Evolutionary conservation across 92 coral and sea anemone species (phyloP), one percentile per base, ranked within the genome.

Genomic region (Zoanthus solanderi): DNA sequence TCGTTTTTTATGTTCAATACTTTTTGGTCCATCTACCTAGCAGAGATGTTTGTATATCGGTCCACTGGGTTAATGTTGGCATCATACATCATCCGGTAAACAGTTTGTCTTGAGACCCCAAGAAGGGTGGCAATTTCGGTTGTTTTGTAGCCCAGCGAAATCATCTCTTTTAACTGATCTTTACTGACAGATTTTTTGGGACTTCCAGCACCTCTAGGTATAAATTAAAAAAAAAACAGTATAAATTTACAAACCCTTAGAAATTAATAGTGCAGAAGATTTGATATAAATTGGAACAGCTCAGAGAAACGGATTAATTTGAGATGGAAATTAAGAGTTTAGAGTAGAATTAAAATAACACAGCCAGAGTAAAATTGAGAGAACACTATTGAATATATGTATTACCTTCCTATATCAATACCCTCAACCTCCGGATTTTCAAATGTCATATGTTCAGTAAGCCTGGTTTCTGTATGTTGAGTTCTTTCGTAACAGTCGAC

Each of bases 141-240:
- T 57, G 42, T 34, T 34, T 34, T 34, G 42, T 34, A 87, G 80
- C 89, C 84, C 76, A 87, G 71, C 75, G 89, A 81, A 87, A 76
- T 83, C 89, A 87, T 87, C 73, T 87, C 89, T 48, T 63, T 69
- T 37, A 87, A 83, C 78, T 83, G 84, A 75, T 76, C 63, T 50
- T 42, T 73, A 58, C 80, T 75, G 80, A 18, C 73, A 87, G 48
- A 60, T 23, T 23, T 23, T 23, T 23, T 23, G 80, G 89, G 84
- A 76, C 89, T 87, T 71, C 89, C 89, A 76, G 80, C 89, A 58
- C 56, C 69, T 76, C 84, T 87, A 69, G 3, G 31, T 63, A 71
- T 84, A 50, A 17, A 83, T 46, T 68, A 83, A 66, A 11, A 15
- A 83, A 1, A 56, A 81, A 83, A 53, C 77, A 66, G 57, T 83